Percentiles rank a stretch among this genome's conserved stretches.
Evolutionary conservation across 2,888 invertebrate species (phyloP).

Genomic region (Phortica okadai): DNA sequence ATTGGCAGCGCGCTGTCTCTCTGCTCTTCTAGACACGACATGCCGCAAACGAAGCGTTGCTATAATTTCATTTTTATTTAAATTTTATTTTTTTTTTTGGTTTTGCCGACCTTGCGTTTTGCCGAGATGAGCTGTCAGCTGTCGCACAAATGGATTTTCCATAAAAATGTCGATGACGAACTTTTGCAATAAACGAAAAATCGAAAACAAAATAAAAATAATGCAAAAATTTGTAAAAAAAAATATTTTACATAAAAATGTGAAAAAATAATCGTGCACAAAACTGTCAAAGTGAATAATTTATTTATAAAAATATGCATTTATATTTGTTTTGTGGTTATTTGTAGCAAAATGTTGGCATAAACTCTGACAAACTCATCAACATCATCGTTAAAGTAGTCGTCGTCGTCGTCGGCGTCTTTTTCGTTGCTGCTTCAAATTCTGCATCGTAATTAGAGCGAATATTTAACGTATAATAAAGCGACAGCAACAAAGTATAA

Average conservation of each 20-base stretch:
- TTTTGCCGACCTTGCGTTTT: slow-evolving; percentile 22
- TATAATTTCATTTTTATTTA: background rate
- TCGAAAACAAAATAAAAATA: background rate
- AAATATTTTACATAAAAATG: background rate
- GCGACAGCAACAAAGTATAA: slow-evolving; percentile 48
- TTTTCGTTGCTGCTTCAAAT: slow-evolving; percentile 42
- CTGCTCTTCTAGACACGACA: background rate
- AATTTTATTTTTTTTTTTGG: background rate
- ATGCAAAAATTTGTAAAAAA: slow-evolving; percentile 3
- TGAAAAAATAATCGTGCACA: background rate
- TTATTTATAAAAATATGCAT: background rate
- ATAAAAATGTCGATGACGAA: background rate
- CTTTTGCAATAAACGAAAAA: slow-evolving; percentile 4
- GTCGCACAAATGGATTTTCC: slow-evolving; percentile 30
- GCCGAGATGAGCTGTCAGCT: slow-evolving; percentile 26
- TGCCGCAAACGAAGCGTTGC: background rate
- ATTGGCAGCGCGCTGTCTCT: no score
- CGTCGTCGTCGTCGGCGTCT: background rate
- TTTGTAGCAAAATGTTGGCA: background rate
- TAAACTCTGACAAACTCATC: background rate
- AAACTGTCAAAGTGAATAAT: background rate
- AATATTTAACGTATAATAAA: no score
- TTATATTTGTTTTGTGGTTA: background rate
- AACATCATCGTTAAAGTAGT: background rate
- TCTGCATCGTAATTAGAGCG: slow-evolving; percentile 63